A percentile compares a stretch with the other conserved stretches of the same genome.
Conservation (phyloP, 2,113 vertebrate genomes). For the Coptodon bakossiorum region DNA sequence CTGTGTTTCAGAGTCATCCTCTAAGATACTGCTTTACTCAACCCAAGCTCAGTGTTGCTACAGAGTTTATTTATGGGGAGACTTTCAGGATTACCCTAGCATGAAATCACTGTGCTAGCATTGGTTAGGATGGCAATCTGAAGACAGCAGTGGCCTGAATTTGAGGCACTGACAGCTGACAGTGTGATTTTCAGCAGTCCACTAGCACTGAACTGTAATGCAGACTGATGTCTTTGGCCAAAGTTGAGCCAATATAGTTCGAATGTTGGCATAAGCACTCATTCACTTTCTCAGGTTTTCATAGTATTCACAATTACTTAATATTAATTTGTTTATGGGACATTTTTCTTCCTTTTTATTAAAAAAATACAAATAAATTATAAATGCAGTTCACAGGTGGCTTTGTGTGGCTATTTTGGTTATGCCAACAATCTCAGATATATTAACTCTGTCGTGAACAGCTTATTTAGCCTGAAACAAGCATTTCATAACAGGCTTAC, state of each 20-base stretch:
- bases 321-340: not conserved
- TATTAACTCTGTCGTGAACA: not conserved
- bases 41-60: not conserved
- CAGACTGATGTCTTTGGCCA: not conserved
- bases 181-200: not conserved
- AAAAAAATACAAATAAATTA: not conserved
- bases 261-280: not conserved
- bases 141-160: not conserved
- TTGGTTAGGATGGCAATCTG: not conserved
- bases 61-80: not conserved
- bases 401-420: not conserved
- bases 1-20: not conserved
- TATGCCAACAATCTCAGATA: not conserved
- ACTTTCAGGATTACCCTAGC: not conserved
- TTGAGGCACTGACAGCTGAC: not conserved
- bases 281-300: not conserved
- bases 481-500: not conserved
- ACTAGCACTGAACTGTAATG: not conserved
- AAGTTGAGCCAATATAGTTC: not conserved
- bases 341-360: not conserved
- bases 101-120: not conserved
- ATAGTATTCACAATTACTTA: not conserved
- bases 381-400: not conserved
- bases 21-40: not conserved
- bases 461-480: not conserved